These are phyloP conservation scores for Turdus rufiventris DNA, from an alignment of 2,113 vertebrate genomes.

Conservation along the genomic window DNA sequence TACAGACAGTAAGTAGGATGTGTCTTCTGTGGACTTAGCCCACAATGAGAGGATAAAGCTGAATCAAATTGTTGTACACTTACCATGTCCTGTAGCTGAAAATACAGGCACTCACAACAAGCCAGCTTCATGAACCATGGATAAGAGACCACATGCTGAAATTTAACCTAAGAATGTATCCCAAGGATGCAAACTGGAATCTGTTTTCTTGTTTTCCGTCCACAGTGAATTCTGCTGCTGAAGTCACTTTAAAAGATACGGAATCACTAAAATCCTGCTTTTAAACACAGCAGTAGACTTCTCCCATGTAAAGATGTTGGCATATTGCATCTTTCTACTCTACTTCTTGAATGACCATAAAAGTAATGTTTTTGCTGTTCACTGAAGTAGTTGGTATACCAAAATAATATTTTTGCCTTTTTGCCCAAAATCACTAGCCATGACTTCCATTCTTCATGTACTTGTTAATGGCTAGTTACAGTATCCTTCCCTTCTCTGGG, in stretches of 20 bases:
- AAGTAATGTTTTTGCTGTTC: not conserved
- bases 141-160: not conserved
- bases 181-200: not conserved
- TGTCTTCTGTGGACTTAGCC: not conserved
- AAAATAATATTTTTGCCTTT: not conserved
- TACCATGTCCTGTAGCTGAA: not conserved
- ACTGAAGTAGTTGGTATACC: not conserved
- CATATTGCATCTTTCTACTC: not conserved
- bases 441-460: not conserved
- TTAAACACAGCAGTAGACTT: not conserved
- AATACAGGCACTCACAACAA: not conserved
- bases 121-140: not conserved
- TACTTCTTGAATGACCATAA: not conserved
- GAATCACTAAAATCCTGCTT: not conserved
- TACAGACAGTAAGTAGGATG: not conserved
- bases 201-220: not conserved
- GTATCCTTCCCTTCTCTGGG: not conserved
- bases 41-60: not conserved
- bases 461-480: not conserved
- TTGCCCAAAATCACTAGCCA: not conserved
- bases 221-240: not conserved
- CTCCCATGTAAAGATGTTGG: not conserved
- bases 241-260: not conserved
- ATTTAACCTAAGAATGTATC: not conserved
- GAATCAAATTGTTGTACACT: not conserved